Evolutionary conservation across 2,113 vertebrate species (phyloP).

Genomic region (Nerophis lumbriciformis): DNA sequence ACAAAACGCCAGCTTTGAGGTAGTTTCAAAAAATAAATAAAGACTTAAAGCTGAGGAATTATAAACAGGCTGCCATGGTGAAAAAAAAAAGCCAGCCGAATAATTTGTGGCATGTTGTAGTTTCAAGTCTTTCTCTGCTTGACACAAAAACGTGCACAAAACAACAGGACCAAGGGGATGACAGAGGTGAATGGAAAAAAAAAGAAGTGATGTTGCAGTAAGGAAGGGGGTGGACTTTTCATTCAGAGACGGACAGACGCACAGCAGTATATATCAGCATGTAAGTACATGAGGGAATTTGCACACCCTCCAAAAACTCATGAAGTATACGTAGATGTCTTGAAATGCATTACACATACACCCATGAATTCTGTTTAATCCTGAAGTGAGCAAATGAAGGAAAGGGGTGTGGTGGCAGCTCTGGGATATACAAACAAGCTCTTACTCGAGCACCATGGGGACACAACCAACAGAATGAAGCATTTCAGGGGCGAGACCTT

Average conservation of each 20-base stretch:
- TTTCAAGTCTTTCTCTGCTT: constrained; percentile 62
- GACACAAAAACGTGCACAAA: constrained; percentile 70
- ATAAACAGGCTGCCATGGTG: constrained; percentile 55
- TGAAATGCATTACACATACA: constrained; percentile 5
- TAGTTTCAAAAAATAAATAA: constrained; percentile 65
- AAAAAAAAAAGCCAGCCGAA: constrained; percentile 45
- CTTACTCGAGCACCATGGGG: constrained; percentile 80
- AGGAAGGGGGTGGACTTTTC: constrained; percentile 72
- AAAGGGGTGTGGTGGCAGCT: constrained; percentile 41
- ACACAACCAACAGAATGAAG: constrained; percentile 76
- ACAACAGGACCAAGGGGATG: constrained; percentile 54
- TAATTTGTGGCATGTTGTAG: constrained; percentile 67
- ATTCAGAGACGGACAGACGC: constrained; percentile 46
- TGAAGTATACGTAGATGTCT: background rate
- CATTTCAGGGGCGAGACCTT: constrained; percentile 75
- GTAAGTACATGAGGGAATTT: background rate
- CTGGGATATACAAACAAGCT: constrained; percentile 98
- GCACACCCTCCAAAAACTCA: constrained; percentile 2
- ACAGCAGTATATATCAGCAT: background rate
- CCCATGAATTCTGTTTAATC: constrained; percentile 24
- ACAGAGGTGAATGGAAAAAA: constrained; percentile 47
- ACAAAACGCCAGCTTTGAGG: constrained; percentile 47
- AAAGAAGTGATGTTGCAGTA: constrained; percentile 57
- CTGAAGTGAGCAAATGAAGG: constrained; percentile 20
- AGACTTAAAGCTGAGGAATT: constrained; percentile 58